phyloP scores from a whole-genome alignment of 2,888 invertebrate genomes.

The Syritta pipiens region DNA sequence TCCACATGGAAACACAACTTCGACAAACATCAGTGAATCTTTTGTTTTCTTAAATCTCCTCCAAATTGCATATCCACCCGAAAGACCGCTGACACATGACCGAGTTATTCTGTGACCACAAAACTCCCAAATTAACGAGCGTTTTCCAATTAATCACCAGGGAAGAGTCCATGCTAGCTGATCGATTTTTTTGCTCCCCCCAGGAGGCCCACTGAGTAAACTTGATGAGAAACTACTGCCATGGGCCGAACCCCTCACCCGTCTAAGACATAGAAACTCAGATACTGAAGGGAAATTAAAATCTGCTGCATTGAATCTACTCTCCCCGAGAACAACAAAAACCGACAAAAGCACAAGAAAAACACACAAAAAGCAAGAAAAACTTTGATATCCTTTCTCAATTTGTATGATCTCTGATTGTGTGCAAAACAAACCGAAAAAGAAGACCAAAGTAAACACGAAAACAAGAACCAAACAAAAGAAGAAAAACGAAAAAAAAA shows the following conservation, averaged over 20 bases:
- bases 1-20: no score
- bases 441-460: conserved; percentile 9
- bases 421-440: conserved; percentile 18
- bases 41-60: no score
- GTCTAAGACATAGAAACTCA: conserved; percentile 5
- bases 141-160: no score
- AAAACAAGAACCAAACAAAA: conserved; percentile 9
- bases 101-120: neutral
- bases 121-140: neutral
- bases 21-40: no score
- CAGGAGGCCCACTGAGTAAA: no score
- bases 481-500: conserved; percentile 3
- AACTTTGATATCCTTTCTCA: conserved; percentile 47
- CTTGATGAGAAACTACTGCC: neutral
- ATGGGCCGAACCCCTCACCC: neutral
- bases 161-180: no score
- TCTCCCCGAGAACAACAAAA: neutral
- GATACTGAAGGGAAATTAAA: conserved; percentile 52
- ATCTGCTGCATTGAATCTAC: conserved; percentile 39
- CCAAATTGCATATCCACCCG: no score
- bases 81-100: no score
- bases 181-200: no score
- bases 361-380: neutral
- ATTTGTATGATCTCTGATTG: conserved; percentile 63
- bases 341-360: neutral